Evolutionary conservation across 2,797 vertebrate species (phyloP).

Genomic region (Amblyraja radiata): DNA sequence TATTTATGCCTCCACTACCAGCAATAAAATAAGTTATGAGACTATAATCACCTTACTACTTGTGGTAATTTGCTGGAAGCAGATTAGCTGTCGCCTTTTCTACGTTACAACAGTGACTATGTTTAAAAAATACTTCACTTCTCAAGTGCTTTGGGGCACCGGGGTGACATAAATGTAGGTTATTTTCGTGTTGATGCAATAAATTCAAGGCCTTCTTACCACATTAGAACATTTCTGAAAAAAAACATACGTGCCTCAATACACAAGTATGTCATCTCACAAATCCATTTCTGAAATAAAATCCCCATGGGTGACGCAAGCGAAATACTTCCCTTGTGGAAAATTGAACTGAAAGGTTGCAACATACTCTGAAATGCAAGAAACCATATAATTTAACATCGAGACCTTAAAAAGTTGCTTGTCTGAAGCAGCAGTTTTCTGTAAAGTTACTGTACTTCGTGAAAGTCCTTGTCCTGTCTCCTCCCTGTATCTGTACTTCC

Average conservation of each 20-base stretch:
- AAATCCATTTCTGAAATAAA: neutral
- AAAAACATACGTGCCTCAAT: neutral
- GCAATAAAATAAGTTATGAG: too few relatives aligned
- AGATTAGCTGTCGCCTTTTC: neutral
- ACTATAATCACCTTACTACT: neutral
- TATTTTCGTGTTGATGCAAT: neutral
- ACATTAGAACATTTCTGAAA: neutral
- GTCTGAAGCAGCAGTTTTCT: neutral
- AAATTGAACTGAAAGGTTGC: neutral
- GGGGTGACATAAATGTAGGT: neutral
- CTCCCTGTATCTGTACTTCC: slow-evolving; percentile 69
- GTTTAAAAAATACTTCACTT: neutral
- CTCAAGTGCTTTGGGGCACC: neutral
- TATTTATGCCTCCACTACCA: neutral
- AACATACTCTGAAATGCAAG: neutral
- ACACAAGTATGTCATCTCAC: too few relatives aligned
- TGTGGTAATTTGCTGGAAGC: neutral
- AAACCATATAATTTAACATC: neutral
- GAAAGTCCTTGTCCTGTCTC: neutral
- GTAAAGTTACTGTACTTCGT: neutral
- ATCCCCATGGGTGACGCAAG: neutral
- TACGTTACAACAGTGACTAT: neutral
- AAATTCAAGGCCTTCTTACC: neutral
- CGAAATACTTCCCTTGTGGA: neutral
- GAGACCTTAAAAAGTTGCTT: neutral